A percentile compares a stretch with the other conserved stretches of the same genome.
Evolutionary conservation across 2,797 vertebrate genomes (phyloP).

Genomic region (Lagocephalus sceleratus): DNA sequence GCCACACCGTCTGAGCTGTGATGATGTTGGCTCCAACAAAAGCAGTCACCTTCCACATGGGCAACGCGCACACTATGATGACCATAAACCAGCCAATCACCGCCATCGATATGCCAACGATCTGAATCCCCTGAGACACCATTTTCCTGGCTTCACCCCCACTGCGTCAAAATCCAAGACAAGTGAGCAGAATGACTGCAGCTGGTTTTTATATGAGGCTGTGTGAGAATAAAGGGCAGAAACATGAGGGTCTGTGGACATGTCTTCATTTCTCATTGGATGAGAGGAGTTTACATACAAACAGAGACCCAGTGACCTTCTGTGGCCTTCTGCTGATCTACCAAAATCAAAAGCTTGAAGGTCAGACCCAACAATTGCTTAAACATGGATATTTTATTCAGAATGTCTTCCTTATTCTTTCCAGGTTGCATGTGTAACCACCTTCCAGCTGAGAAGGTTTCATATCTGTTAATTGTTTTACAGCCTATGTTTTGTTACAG

Average conservation of each 20-base stretch:
- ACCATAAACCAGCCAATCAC: conserved; percentile 73
- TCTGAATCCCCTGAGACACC: conserved; percentile 76
- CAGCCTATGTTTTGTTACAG: too few species aligned
- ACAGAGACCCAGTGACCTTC: conserved; percentile 55
- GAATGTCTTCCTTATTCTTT: not conserved
- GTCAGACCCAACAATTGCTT: conserved; percentile 25
- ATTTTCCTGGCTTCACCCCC: conserved; percentile 41
- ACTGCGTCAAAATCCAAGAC: conserved; percentile 2
- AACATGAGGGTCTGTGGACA: conserved; percentile 49
- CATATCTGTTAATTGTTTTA: too few species aligned
- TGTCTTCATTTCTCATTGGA: conserved; percentile 41
- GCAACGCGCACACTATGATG: conserved; percentile 67
- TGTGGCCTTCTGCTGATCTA: conserved; percentile 50
- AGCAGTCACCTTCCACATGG: conserved; percentile 77
- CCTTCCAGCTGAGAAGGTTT: too few species aligned
- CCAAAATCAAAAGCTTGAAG: conserved; percentile 43
- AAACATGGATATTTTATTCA: not conserved
- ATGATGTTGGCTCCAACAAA: conserved; percentile 79
- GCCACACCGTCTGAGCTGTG: conserved; percentile 77
- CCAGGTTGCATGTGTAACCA: too few species aligned
- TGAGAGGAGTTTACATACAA: conserved; percentile 66
- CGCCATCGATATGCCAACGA: conserved; percentile 58
- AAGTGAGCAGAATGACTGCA: not conserved
- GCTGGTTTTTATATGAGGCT: conserved; percentile 49
- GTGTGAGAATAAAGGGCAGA: conserved; percentile 29